phyloP scores from a whole-genome alignment of 2,113 vertebrate genomes.

The Clarias gariepinus region DNA sequence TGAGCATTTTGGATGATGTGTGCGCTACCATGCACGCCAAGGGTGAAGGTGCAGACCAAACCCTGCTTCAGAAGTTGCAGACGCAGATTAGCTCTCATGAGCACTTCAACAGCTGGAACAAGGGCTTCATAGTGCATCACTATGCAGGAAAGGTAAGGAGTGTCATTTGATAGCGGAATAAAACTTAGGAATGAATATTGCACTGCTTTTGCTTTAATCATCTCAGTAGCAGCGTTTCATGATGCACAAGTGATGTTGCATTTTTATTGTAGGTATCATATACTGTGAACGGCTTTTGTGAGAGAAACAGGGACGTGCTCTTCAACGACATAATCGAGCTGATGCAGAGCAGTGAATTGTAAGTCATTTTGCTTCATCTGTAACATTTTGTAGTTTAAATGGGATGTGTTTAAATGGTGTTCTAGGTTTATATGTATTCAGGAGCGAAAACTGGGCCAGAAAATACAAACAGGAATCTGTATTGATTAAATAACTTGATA shows the following conservation, averaged over 20 bases:
- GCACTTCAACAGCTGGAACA: constrained; percentile 85
- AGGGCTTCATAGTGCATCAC: constrained; percentile 80
- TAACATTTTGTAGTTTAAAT: not conserved
- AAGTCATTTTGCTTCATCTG: constrained; percentile 54
- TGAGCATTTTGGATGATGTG: constrained; percentile 82
- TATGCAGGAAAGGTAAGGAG: constrained; percentile 78
- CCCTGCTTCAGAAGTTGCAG: constrained; percentile 81
- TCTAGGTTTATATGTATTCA: not conserved
- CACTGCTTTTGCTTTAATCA: not conserved
- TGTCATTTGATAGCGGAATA: too few species aligned
- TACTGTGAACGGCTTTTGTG: constrained; percentile 78
- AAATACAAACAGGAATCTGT: not conserved
- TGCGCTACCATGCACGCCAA: constrained; percentile 87
- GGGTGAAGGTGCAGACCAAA: constrained; percentile 81
- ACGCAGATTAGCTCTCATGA: constrained; percentile 73
- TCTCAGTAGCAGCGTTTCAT: not conserved
- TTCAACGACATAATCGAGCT: constrained; percentile 83
- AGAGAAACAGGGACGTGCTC: constrained; percentile 81
- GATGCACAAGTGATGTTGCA: not conserved
- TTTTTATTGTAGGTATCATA: constrained; percentile 75
- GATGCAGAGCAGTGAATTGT: constrained; percentile 86
- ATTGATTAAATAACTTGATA: not conserved
- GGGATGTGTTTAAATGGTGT: not conserved
- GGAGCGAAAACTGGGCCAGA: not conserved
- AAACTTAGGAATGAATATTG: too few species aligned